Evolutionary conservation across 35 echinoderm and acorn worm species (phyloP), one percentile per base, ranked within the genome.

Genomic region (Apostichopus californicus): DNA sequence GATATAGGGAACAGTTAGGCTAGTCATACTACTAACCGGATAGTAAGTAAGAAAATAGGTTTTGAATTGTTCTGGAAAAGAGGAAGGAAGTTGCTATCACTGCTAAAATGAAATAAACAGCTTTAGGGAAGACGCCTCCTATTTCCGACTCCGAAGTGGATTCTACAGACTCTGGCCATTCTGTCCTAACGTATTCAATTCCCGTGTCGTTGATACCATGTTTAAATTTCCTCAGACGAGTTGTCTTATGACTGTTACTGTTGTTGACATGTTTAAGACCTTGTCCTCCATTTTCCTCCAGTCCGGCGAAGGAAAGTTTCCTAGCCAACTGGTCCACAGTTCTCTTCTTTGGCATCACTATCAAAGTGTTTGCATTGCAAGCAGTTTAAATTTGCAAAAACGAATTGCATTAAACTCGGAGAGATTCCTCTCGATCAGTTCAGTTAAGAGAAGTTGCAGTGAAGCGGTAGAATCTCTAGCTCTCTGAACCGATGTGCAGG

Each of bases 311-410:
- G 15, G 80, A 83, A 53, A 83, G 80, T 83, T 53, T 46, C 55
- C 80, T 25, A 55, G 80, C 80, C 34, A 83, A 56, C 2, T 83
- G 13, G 52, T 83, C 80, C 10, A 4, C 55, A n/a, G 10, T 55
- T 83, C 46, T 83, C 80, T 18, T 83, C 8, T 56, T 83, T 83
- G 80, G 80, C 80, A 83, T 83, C 34, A 68, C 18, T 55, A 83
- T 17, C 80, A 83, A 56, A 83, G 8, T 46, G n/a, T 20, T 17
- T 4, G 34, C 34, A 46, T 46, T 46, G 34, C 34, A 46, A 46
- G 34, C 34, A 46, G 2, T 46, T 46, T 46, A 46, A 46, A 46
- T 46, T 46, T 46, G 34, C 34, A 46, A 46, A 46, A 46, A 46
- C 34, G 34, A 46, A 46, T 46, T 46, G 34, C 34, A 46, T 46